Base-by-base conservation (phyloP, 2,113 vertebrate species). In the Rhombomys opimus region DNA sequence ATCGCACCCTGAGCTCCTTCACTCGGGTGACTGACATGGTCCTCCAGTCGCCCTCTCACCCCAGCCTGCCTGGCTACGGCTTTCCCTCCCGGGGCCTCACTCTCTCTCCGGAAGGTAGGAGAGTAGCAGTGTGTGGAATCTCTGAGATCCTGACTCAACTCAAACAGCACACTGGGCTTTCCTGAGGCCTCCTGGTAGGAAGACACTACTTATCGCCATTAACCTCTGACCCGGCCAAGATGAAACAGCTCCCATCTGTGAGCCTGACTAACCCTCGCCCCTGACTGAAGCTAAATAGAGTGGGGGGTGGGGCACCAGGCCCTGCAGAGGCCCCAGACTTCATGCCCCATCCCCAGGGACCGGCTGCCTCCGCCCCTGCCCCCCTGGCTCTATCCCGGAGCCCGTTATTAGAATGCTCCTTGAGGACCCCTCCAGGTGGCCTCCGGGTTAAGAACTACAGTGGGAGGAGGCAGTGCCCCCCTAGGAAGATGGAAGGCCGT, bases 121-220 rank as follows among this genome's bases (percentile, higher is more conserved):
- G 61, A 87, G 0, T 94, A 95, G 92, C 95, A 89, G 85, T 81
- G 82, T 87, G 81, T 92, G 93, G 68, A 88, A 94, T 97, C 96
- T 97, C 85, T 35, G 78, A 93, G 96, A 82, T 93, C 90, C 86
- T 59, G 91, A 96, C 80, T 93, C 93, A 95, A 92, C 90, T 81
- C 90, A 85, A 94, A 57, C 85, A 97, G 73, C 94, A 97, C 57
- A 86, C 72, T 61, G 86, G 68, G 95, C 96, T 96, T 94, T 96
- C 96, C 93, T 81, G 96, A 82, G 93, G 95, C 90, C 92, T 81
- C 95, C 97, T 87, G 90, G 95, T 95, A 96, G 97, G 97, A 96
- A 93, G 97, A 96, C 95, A 93, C 95, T 95, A 95, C 90, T 98
- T 97, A 96, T 97, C 92, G 92, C 96, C 96, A 87, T 98, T 98